Conservation (phyloP, 1,140 invertebrate genomes). For the Scaptomyza graminum region DNA sequence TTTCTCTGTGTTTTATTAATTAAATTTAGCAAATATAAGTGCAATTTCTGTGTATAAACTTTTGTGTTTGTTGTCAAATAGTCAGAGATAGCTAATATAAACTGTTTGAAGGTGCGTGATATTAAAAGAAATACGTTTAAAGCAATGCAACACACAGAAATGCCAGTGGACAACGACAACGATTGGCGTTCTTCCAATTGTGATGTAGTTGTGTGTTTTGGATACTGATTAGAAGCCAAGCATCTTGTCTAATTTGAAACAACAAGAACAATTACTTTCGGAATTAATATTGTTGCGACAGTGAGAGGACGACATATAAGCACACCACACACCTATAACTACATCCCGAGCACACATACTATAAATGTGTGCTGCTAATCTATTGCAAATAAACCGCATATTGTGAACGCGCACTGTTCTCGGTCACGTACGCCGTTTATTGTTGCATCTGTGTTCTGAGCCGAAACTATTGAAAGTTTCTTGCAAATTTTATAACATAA, state of each 20-base stretch:
- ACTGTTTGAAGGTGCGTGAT: constrained; percentile 9
- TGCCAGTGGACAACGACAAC: constrained; percentile 6
- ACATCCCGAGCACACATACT: constrained; percentile 12
- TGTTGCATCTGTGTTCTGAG: constrained; percentile 36
- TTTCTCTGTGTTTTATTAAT: constrained; percentile 39
- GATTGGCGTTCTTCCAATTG: constrained; percentile 14
- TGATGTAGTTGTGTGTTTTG: constrained; percentile 14
- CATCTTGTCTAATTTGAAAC: constrained; percentile 1
- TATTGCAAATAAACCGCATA: constrained; percentile 79
- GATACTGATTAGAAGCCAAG: constrained; percentile 38
- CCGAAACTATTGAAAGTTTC: constrained; percentile 40
- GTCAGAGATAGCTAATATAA: neutral
- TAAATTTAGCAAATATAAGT: constrained; percentile 37
- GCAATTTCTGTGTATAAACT: constrained; percentile 28
- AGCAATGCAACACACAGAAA: neutral
- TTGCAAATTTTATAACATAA: too few species aligned
- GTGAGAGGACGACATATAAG: constrained; percentile 10
- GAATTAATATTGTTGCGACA: neutral
- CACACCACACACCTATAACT: neutral
- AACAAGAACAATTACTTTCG: constrained; percentile 1
- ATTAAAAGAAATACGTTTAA: neutral
- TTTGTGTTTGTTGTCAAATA: neutral
- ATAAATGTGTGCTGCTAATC: constrained; percentile 69
- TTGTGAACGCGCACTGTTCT: constrained; percentile 70
- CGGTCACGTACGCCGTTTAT: constrained; percentile 74